Evolutionary conservation across 2,113 vertebrate genomes (phyloP), one percentile per base, ranked within the genome.

Genomic region (Acanthochromis polyacanthus): DNA sequence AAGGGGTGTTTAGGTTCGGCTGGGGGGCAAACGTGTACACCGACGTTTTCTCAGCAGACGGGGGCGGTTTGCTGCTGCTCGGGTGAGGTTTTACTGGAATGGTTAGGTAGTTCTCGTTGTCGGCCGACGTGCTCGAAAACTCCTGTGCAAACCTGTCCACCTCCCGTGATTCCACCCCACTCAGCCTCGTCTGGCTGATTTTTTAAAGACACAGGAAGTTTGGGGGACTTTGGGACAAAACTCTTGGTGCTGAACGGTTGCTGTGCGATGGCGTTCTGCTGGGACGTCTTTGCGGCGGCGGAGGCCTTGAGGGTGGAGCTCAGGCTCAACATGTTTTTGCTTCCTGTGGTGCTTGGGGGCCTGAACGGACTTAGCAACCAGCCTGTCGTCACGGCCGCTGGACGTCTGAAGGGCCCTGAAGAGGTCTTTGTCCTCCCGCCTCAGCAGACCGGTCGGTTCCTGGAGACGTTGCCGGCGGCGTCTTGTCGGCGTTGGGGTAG

Each of bases 61-160:
- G 14, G 0, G 52, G 82, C 0, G 82, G 79, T 9, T 84, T 85
- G 23, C 73, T 43, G 36, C 75, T 45, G 45, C 43, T 89, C 67
- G 81, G 25, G 0, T 80, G 90, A 32, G 92, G 79, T 86, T 96
- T 96, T 4, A 96, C 91, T 0, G 97, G 97, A 59, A 97, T 89
- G 58, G 96, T 94, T 40, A 97, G 78, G 81, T 97, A 97, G 86
- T 96, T 95, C 57, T 96, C 96, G 3, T 89, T 93, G 71, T 97
- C 95, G 1, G 92, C 91, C 17, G 15, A 80, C 53, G 82, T 0
- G 2, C 57, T 78, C 8, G 75, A 70, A 4, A 32, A 73, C 15
- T 83, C 69, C 8, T 75, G 81, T 3, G 60, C 17, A 22, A 74
- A 81, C 59, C 80, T 88, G 32, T 89, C 88, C 2, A 60, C 64